A percentile compares a stretch with the other conserved stretches of the same genome.
phyloP scores from a whole-genome alignment of 2,888 invertebrate species.

The Drosophila demipolita region DNA sequence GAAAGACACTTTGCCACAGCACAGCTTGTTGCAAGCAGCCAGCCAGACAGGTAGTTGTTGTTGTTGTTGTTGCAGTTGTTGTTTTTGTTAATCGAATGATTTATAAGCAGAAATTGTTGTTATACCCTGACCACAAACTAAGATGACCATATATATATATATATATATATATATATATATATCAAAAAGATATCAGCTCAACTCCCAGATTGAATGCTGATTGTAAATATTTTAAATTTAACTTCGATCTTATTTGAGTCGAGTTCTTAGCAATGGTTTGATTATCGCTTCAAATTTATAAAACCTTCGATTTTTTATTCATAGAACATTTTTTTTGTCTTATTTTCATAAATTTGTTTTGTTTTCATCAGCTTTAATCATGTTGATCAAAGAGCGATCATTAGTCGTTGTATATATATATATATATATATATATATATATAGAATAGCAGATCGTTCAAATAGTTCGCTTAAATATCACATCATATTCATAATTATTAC shows the following conservation, averaged over 20 bases:
- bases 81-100: slow-evolving; percentile 65
- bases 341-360: neutral
- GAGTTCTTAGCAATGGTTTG: too few species aligned
- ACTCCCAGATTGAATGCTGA: slow-evolving; percentile 2
- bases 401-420: neutral
- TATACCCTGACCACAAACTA: slow-evolving; percentile 37
- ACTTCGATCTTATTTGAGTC: neutral
- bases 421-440: neutral
- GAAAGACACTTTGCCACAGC: slow-evolving; percentile 71
- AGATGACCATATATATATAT: slow-evolving; percentile 18
- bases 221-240: neutral
- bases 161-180: neutral
- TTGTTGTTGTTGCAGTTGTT: slow-evolving; percentile 7
- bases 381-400: neutral
- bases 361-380: neutral
- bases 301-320: neutral
- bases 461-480: neutral
- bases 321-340: neutral
- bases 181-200: too few species aligned
- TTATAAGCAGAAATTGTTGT: slow-evolving; percentile 57
- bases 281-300: neutral
- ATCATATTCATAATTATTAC: neutral
- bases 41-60: slow-evolving; percentile 32
- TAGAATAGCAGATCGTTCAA: neutral
- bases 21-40: slow-evolving; percentile 63